Base-by-base conservation (phyloP, 1,140 invertebrate species). In the Ceratina calcarata region DNA sequence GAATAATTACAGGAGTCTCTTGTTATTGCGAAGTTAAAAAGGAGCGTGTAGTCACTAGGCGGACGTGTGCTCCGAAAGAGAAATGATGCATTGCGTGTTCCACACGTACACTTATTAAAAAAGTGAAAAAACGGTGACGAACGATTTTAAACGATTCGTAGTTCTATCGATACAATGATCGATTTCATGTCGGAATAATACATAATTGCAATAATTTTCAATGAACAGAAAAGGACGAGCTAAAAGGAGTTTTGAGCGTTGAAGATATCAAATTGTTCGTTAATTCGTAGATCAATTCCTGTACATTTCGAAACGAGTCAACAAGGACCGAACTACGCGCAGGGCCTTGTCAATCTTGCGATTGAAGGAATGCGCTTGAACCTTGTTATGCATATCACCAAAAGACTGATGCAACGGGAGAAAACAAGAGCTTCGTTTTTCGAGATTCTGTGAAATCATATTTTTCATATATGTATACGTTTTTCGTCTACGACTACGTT, bases 201-300 rank as follows among this genome's bases (percentile, higher is more conserved):
- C 65, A 49, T 77, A 13, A 2, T 3, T 20, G 37, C 16, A 62
- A 51, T 37, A 2, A 10, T 45, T 27, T 71, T 22, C 2, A 3
- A 8, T 15, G 8, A 60, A 69, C 68, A 66, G 16, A 78, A 49
- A 18, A 24, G 32, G 12, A 16, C 12, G 16, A 53, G n/a, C 18
- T n/a, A 32, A 20, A 49, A 27, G 32, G n/a, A 27, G 27, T 20
- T 64, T 64, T 64, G 60, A 78, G 76, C 60, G 49, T 55, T n/a
- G 13, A 49, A 55, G 27, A 16, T 72, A 72, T 24, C 55, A 78
- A 72, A 72, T 72, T 65, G 24, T 49, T 64, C 15, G 75, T 45
- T 77, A 77, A 22, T 37, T 77, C 15, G 75, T 70, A 58, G 60
- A 78, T 78, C 76, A 78, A 78, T 78, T 78, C 69, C 76, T 72